Percentiles rank a stretch among this genome's conserved stretches.
phyloP scores from a whole-genome alignment of 2,888 invertebrate species.

The Sialis lutaria region DNA sequence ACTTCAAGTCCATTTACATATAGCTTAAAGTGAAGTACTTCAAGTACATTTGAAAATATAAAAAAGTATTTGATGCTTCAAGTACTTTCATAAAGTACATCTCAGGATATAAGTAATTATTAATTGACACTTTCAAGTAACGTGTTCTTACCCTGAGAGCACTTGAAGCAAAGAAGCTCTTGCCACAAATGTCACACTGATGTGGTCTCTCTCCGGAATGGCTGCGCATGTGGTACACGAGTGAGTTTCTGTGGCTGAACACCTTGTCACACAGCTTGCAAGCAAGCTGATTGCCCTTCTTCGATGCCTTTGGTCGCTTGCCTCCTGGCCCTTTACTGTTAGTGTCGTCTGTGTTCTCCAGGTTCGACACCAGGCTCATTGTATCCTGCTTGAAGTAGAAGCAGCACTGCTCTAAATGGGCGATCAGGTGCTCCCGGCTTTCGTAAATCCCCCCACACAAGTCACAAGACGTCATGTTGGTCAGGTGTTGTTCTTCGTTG shows the following conservation, averaged over 20 bases:
- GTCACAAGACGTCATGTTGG: too few species aligned
- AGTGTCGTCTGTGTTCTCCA: neutral
- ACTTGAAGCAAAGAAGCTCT: constrained; percentile 65
- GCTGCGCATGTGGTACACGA: constrained; percentile 66
- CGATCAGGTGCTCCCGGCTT: too few species aligned
- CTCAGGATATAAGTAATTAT: neutral
- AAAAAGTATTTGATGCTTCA: neutral
- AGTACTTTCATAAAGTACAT: neutral
- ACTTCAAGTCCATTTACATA: too few species aligned
- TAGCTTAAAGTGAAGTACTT: neutral
- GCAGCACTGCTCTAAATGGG: too few species aligned
- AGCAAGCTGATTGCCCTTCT: constrained; percentile 16
- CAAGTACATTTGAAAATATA: neutral
- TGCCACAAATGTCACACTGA: constrained; percentile 62
- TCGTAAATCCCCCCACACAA: too few species aligned
- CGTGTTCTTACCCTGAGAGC: constrained; percentile 48
- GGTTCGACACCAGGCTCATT: neutral
- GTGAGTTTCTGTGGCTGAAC: constrained; percentile 67
- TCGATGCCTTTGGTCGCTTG: neutral
- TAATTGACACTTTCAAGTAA: neutral
- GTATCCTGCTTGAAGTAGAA: too few species aligned
- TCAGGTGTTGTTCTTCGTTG: too few species aligned
- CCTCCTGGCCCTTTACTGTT: too few species aligned
- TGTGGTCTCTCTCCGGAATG: constrained; percentile 64
- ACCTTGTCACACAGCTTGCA: constrained; percentile 54